A percentile compares a stretch with the other conserved stretches of the same genome.
These are phyloP conservation scores for Umimayanthus kanabou DNA, from an alignment of 92 coral and sea anemone species.

Conservation along the genomic window DNA sequence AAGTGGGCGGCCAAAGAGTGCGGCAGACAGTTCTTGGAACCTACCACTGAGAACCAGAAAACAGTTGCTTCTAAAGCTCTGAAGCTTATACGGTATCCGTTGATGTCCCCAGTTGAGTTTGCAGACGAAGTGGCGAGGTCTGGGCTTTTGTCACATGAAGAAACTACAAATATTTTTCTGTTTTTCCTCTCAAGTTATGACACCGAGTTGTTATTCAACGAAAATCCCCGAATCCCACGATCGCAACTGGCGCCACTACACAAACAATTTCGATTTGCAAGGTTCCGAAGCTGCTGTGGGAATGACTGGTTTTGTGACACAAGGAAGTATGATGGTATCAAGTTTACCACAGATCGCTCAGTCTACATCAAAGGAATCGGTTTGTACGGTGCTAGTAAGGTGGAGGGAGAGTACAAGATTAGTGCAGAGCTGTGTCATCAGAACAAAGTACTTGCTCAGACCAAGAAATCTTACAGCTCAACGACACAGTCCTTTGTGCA, in stretches of 20 bases:
- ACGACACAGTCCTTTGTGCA: conserved; percentile 61
- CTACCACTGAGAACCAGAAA: conserved; percentile 57
- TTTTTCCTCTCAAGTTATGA: conserved; percentile 78
- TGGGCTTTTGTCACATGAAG: conserved; percentile 75
- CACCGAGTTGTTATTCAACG: conserved; percentile 64
- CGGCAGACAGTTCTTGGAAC: conserved; percentile 51
- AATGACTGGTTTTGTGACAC: conserved; percentile 93
- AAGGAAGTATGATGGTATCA: conserved; percentile 75
- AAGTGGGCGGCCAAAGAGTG: conserved; percentile 80
- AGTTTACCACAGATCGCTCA: conserved; percentile 71
- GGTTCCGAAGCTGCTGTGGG: conserved; percentile 88
- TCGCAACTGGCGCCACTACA: conserved; percentile 25
- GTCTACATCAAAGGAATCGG: conserved; percentile 75
- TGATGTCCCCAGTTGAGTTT: conserved; percentile 80
- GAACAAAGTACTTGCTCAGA: conserved; percentile 65
- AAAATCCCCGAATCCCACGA: conserved; percentile 70
- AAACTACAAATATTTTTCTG: conserved; percentile 71
- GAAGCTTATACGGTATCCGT: conserved; percentile 70
- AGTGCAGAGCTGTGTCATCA: conserved; percentile 63
- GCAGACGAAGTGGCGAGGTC: conserved; percentile 81
- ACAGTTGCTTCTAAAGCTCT: conserved; percentile 68
- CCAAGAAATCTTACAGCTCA: conserved; percentile 64
- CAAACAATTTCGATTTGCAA: conserved; percentile 60
- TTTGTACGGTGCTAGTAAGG: conserved; percentile 77
- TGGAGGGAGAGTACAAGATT: conserved; percentile 71